Evolutionary conservation across 1,140 invertebrate species (phyloP), one percentile per base, ranked within the genome.

Genomic region (Proctacanthus coquilletti): DNA sequence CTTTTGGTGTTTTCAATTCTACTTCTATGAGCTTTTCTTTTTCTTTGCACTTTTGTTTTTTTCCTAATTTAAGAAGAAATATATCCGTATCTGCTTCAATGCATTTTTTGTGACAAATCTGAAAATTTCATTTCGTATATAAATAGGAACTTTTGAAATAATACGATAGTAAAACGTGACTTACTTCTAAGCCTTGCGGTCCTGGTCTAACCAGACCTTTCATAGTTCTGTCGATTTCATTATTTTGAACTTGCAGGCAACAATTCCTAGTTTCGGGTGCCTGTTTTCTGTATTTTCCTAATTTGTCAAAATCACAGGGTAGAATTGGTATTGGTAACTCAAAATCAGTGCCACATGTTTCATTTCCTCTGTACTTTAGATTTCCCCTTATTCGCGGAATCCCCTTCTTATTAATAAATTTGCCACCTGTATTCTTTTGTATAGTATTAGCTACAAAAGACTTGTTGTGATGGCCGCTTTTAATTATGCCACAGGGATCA

Each of bases 51-150:
- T 53, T 50, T 5, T 50, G 34, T 25, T 58, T 58, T 43, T 42
- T 55, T 18, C 55, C 55, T 25, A 58, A 45, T 35, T 57, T 57
- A 10, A 58, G 52, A n/a, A 58, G 42, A 34, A 58, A 58, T 20
- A 58, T 54, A 40, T 58, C 55, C 38, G 51, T 57, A 17, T 58
- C 54, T n/a, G 54, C 52, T 31, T 58, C 55, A 3, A 56, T 52
- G 47, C 55, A 57, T 9, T 54, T 57, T 40, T 55, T 58, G 41
- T 57, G 57, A 21, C 55, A 58, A 10, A 58, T 54, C 54, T 57
- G 14, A 21, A 15, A 15, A 23, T 3, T 15, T 5, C 30, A 6
- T 5, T 32, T 13, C 30, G 47, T 40, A 15, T 38, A 43, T 34
- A 43, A 29, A 34, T 32, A 39, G 34, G 40, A 32, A 40, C 45